phyloP scores from a whole-genome alignment of 2,888 invertebrate species.

The Epirrita christyi region DNA sequence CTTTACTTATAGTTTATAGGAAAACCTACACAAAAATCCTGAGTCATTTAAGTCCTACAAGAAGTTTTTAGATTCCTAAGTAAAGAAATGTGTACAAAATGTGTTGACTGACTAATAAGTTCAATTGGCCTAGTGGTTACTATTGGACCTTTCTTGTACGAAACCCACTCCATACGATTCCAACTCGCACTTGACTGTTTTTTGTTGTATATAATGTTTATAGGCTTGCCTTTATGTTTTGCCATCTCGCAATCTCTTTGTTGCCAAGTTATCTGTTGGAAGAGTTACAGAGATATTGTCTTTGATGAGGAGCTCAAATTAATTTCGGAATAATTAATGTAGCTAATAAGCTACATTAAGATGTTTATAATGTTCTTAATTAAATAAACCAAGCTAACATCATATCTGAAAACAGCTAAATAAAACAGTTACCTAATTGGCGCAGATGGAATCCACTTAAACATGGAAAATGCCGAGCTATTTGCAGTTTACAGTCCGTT shows the following conservation, averaged over 20 bases:
- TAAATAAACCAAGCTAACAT: background rate
- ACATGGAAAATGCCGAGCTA: constrained; percentile 16
- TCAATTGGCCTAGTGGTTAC: too few species aligned
- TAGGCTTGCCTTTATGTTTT: too few species aligned
- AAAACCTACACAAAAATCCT: too few species aligned
- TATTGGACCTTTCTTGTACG: too few species aligned
- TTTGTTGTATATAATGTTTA: too few species aligned
- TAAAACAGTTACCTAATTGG: constrained; percentile 3
- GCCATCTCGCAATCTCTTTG: constrained; percentile 43
- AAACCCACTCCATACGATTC: too few species aligned
- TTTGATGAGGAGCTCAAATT: constrained; percentile 44
- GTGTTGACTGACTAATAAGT: too few species aligned
- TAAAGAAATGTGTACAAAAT: too few species aligned
- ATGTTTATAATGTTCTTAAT: background rate
- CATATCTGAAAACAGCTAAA: background rate
- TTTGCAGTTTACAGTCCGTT: constrained; percentile 28
- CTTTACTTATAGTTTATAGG: too few species aligned
- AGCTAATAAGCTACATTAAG: background rate
- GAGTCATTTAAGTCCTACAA: too few species aligned
- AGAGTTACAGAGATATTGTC: constrained; percentile 38
- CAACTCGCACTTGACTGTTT: too few species aligned
- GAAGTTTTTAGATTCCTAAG: too few species aligned
- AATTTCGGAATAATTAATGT: constrained; percentile 12
- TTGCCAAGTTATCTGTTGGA: constrained; percentile 45
- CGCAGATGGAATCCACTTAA: constrained; percentile 7